A percentile compares a stretch with the other conserved stretches of the same genome.
Evolutionary conservation across 2,113 vertebrate species (phyloP).

Genomic region (Hypomesus transpacificus): DNA sequence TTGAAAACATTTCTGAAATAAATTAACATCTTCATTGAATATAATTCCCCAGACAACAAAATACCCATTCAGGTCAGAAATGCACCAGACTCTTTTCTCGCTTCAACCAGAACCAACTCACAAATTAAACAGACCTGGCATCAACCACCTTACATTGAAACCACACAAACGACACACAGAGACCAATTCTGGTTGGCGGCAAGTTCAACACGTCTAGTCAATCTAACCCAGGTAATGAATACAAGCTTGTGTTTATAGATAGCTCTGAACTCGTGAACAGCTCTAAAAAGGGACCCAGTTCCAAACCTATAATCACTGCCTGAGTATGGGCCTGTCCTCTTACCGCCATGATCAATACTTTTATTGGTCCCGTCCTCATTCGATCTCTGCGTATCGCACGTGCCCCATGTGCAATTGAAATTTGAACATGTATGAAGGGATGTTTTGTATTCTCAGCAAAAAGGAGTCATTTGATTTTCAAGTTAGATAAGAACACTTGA

Average conservation of each 20-base stretch:
- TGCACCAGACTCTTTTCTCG: background rate
- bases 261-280: constrained; percentile 48
- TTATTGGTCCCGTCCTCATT: too few relatives aligned
- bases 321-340: too few relatives aligned
- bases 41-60: background rate
- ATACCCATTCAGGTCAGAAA: background rate
- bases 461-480: too few relatives aligned
- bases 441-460: background rate
- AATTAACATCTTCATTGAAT: background rate
- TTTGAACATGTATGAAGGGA: too few relatives aligned
- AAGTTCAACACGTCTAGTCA: constrained; percentile 35
- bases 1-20: background rate
- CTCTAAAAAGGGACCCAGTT: constrained; percentile 15
- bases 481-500: too few relatives aligned
- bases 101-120: background rate
- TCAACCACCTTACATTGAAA: constrained; percentile 9
- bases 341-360: too few relatives aligned
- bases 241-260: constrained; percentile 43
- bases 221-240: constrained; percentile 29
- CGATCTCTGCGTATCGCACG: too few relatives aligned
- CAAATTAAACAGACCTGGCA: too few relatives aligned
- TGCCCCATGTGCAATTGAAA: too few relatives aligned
- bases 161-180: constrained; percentile 15
- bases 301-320: too few relatives aligned
- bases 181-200: constrained; percentile 37